Percentiles rank a stretch among this genome's conserved stretches.
phyloP scores from a whole-genome alignment of 2,113 vertebrate genomes.

The Triplophysa siluroides region DNA sequence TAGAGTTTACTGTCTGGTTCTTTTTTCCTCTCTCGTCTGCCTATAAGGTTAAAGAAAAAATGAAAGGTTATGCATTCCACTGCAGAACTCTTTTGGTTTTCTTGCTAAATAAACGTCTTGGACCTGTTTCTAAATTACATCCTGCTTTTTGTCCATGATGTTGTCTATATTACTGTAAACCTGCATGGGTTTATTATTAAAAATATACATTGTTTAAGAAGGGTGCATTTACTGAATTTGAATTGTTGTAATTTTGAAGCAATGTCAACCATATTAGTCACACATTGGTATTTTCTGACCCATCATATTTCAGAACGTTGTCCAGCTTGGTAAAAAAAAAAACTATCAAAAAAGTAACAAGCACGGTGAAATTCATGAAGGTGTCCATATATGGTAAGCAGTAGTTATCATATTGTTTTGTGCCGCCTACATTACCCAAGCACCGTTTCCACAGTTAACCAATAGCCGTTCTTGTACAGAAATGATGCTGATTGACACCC shows the following conservation, averaged over 20 bases:
- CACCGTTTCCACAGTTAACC: neutral
- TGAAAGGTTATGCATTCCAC: constrained; percentile 59
- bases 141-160: constrained; percentile 29
- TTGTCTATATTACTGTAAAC: constrained; percentile 22
- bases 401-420: neutral
- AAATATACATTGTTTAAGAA: constrained; percentile 18
- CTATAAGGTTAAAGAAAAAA: constrained; percentile 44
- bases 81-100: constrained; percentile 58
- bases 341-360: neutral
- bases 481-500: constrained; percentile 22
- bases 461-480: neutral
- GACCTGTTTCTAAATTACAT: constrained; percentile 59
- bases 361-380: neutral
- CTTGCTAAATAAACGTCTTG: constrained; percentile 62
- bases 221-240: neutral
- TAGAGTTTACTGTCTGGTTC: constrained; percentile 42
- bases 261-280: neutral
- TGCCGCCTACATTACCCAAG: constrained; percentile 5
- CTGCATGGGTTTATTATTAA: constrained; percentile 32
- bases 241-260: neutral
- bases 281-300: neutral
- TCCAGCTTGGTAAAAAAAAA: neutral
- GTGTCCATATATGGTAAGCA: neutral
- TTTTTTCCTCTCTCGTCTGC: constrained; percentile 22
- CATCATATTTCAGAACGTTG: neutral